These are phyloP conservation scores for Cantharis rufa DNA, from an alignment of 2,888 invertebrate genomes.

Conservation along the genomic window DNA sequence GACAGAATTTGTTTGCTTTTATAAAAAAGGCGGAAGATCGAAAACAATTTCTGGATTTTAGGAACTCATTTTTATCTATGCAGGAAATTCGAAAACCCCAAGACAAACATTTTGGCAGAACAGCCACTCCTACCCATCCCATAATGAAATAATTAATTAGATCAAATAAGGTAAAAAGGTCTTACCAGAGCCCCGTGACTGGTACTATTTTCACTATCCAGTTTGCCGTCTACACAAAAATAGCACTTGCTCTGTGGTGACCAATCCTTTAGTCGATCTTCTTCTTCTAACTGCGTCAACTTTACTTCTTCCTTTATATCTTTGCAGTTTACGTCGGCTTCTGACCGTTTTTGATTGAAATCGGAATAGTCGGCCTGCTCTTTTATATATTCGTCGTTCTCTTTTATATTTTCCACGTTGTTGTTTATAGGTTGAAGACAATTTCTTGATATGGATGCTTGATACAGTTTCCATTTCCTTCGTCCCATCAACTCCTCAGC, in stretches of 20 bases:
- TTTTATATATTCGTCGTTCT: conserved; percentile 42
- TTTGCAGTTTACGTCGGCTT: conserved; percentile 22
- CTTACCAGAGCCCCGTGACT: conserved; percentile 62
- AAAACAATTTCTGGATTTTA: too few species aligned
- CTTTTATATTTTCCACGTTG: conserved; percentile 51
- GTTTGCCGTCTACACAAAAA: conserved; percentile 79
- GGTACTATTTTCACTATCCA: conserved; percentile 61
- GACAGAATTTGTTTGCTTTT: too few species aligned
- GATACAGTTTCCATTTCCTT: conserved; percentile 94
- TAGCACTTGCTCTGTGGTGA: conserved; percentile 79
- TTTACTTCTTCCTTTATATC: conserved; percentile 31
- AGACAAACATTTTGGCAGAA: too few species aligned
- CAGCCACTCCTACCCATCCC: too few species aligned
- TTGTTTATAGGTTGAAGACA: conserved; percentile 56
- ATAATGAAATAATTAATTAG: too few species aligned
- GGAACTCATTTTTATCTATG: too few species aligned
- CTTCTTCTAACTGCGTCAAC: conserved; percentile 36
- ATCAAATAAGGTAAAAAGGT: conserved; percentile 21
- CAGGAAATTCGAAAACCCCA: too few species aligned
- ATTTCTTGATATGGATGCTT: conserved; percentile 67
- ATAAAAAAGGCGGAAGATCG: too few species aligned
- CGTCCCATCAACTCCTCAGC: conserved; percentile 97
- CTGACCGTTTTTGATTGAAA: conserved; percentile 27
- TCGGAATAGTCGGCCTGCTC: conserved; percentile 37
- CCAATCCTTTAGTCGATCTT: conserved; percentile 66